Evolutionary conservation across 2,113 vertebrate genomes (phyloP), one percentile per base, ranked within the genome.

Genomic region (Myrmecobius fasciatus): DNA sequence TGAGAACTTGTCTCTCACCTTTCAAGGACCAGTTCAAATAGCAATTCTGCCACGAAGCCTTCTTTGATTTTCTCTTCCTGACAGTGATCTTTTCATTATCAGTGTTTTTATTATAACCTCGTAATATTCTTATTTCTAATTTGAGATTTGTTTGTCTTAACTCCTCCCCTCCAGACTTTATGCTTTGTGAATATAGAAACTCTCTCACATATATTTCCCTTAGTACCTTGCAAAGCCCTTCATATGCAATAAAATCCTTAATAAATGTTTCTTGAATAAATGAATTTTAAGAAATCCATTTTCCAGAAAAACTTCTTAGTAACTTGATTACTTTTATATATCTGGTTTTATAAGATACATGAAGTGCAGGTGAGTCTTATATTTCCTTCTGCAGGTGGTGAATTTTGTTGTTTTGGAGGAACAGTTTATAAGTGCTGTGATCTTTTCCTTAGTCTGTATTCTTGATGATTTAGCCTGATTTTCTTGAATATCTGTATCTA

Each of bases 271-370:
- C 31, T 67, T 75, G 36, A 83, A 2, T 83, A 43, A 20, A 43
- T 43, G 20, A 83, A 83, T 43, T 83, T 83, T 83, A 8, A 43
- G 43, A 83, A 83, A 83, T 43, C 17, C 8, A 24, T 43, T 91
- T 95, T 54, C 2, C 43, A 60, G 91, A 26, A 88, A 75, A 95
- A 46, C 47, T 67, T 92, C 93, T 92, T 46, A 95, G 60, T 52
- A 89, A 43, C 22, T 22, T 94, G 43, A 10, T 54, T 89, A 25
- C 43, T 92, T 93, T 90, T 97, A 49, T 90, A 53, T 54, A 94
- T 56, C 22, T 83, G n/a, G 17, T 43, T n/a, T 83, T 83, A 43
- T 83, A 14, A 43, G n/a, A 83, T 8, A 83, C 20, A 2, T 22
- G 17, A 83, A 43, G 20, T 20, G 5, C 14, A 75, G 60, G 14